Conservation (phyloP, 1,140 invertebrate genomes). For the Luehdorfia chinensis region DNA sequence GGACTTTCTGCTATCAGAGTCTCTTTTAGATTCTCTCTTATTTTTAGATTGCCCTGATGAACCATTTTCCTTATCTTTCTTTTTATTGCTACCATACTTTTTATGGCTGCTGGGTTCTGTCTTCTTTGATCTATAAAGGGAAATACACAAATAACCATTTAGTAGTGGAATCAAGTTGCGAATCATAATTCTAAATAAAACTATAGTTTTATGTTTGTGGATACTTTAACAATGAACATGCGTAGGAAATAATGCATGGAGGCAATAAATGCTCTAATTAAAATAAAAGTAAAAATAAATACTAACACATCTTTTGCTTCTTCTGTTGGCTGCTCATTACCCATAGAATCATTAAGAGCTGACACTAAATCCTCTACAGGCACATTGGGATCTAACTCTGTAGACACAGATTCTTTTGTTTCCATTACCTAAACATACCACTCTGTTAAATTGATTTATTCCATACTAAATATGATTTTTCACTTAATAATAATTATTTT, state of each 20-base stretch:
- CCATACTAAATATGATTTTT: constrained; percentile 23
- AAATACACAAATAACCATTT: too few species aligned
- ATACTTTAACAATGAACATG: too few species aligned
- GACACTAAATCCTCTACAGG: constrained; percentile 81
- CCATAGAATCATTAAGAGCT: constrained; percentile 76
- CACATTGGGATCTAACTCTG: constrained; percentile 79
- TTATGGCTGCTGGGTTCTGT: constrained; percentile 29
- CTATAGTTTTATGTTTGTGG: too few species aligned
- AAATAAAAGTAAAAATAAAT: constrained; percentile 5
- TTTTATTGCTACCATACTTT: constrained; percentile 49
- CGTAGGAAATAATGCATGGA: too few species aligned
- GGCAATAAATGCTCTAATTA: too few species aligned
- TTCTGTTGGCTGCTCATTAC: constrained; percentile 44
- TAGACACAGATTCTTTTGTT: constrained; percentile 75
- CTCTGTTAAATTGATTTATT: too few species aligned
- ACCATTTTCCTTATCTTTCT: constrained; percentile 43
- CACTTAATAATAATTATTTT: constrained; percentile 5
- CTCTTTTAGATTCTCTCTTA: constrained; percentile 45
- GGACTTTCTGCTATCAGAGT: constrained; percentile 50
- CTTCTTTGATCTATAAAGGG: constrained; percentile 29
- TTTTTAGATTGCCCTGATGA: constrained; percentile 39
- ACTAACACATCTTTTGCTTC: constrained; percentile 50
- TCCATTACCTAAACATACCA: constrained; percentile 78
- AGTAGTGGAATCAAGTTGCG: too few species aligned
- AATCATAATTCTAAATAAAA: too few species aligned